phyloP scores from a whole-genome alignment of 2,797 vertebrate genomes.

The Capromys pilorides region DNA sequence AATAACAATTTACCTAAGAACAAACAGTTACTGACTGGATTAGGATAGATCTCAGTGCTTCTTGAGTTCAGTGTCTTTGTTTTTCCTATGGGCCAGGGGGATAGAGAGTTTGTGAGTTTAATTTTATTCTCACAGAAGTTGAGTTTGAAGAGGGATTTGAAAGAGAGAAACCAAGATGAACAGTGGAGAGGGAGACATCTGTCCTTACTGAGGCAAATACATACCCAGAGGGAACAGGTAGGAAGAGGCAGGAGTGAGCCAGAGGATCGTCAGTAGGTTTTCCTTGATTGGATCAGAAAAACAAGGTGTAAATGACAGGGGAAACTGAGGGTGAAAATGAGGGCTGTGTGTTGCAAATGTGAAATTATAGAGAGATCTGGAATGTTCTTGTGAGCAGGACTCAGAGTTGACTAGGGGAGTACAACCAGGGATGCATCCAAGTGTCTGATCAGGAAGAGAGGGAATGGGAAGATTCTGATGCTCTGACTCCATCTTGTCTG shows the following conservation, averaged over 20 bases:
- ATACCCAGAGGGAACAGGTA: not conserved
- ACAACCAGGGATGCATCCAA: not conserved
- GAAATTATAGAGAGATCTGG: not conserved
- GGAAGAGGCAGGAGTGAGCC: not conserved
- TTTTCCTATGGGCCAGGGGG: not conserved
- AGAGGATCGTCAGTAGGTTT: not conserved
- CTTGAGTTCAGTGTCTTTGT: not conserved
- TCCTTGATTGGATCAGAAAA: not conserved
- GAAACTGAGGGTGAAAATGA: not conserved
- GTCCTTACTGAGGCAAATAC: not conserved
- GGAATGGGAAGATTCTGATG: not conserved
- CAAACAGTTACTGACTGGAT: not conserved
- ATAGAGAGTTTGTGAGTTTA: not conserved
- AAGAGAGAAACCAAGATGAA: not conserved
- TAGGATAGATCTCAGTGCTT: not conserved
- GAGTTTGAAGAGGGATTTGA: not conserved
- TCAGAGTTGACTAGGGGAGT: not conserved
- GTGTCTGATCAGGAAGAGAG: not conserved
- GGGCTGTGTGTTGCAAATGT: slow-evolving; percentile 1
- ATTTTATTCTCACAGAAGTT: not conserved
- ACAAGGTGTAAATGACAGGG: not conserved
- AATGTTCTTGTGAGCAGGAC: not conserved
- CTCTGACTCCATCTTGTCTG: not conserved
- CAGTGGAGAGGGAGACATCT: not conserved
- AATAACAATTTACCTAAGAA: not conserved